These are phyloP conservation scores for Pterobdella sp. DNA, from an alignment of 2,888 invertebrate species.

Conservation along the genomic window DNA sequence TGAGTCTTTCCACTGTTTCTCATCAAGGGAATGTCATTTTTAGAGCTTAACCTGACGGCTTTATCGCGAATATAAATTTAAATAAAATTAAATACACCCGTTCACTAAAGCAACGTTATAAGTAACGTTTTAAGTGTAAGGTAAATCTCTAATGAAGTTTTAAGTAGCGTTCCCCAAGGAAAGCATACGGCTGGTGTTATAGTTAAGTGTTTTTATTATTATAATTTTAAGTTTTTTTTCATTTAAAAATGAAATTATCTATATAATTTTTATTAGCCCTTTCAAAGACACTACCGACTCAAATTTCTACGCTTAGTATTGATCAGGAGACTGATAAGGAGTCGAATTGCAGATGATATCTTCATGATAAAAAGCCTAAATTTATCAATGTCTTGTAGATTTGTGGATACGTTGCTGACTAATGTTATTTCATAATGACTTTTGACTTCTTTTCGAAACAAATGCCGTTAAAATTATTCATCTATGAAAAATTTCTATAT, in stretches of 20 bases:
- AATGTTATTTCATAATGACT: too few species aligned
- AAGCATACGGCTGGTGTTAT: background rate
- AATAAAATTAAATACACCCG: conserved; percentile 3
- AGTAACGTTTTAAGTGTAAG: background rate
- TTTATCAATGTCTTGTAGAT: background rate
- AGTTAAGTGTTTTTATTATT: background rate
- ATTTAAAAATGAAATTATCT: too few species aligned
- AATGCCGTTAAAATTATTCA: too few species aligned
- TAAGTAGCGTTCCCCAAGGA: background rate
- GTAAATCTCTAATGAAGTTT: background rate
- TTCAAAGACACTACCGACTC: too few species aligned
- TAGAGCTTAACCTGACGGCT: background rate
- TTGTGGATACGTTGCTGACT: background rate
- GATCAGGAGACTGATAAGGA: too few species aligned
- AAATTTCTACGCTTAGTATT: too few species aligned
- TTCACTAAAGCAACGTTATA: background rate
- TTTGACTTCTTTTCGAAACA: too few species aligned
- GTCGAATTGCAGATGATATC: background rate
- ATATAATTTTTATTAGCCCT: too few species aligned
- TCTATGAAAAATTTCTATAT: too few species aligned
- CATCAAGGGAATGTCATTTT: background rate
- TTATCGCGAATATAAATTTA: conserved; percentile 1
- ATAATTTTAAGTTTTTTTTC: background rate
- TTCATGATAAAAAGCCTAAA: background rate
- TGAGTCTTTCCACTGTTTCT: background rate